A percentile compares a stretch with the other conserved stretches of the same genome.
These are phyloP conservation scores for Aporophyla nigra DNA, from an alignment of 2,888 invertebrate genomes.

Conservation along the genomic window DNA sequence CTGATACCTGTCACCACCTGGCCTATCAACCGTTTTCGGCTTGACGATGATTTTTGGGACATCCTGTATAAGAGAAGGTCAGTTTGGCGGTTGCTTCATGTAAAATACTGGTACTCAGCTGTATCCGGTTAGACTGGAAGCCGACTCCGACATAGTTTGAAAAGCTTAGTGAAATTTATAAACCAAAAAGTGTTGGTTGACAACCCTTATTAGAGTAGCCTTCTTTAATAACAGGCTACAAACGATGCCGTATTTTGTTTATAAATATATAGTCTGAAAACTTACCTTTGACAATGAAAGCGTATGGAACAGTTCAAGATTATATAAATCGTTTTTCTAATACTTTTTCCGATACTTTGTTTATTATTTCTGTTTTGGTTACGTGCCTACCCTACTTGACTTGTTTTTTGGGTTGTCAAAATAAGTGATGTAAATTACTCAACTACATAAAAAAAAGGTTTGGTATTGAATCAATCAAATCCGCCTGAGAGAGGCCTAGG, in stretches of 20 bases:
- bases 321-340: not conserved
- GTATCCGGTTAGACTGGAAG: too few relatives aligned
- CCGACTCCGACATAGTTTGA: too few relatives aligned
- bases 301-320: conserved; percentile 11
- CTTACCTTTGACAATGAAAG: conserved; percentile 8
- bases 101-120: too few relatives aligned
- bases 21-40: too few relatives aligned
- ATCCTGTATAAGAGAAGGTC: too few relatives aligned
- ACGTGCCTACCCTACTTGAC: not conserved
- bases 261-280: not conserved
- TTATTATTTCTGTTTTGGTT: not conserved
- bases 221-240: conserved; percentile 10
- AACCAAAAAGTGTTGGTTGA: not conserved
- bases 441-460: not conserved
- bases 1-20: too few relatives aligned
- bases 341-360: not conserved
- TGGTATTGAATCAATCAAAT: too few relatives aligned
- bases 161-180: too few relatives aligned
- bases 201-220: conserved; percentile 23
- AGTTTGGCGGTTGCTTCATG: too few relatives aligned
- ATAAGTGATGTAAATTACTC: not conserved
- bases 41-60: too few relatives aligned
- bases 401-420: not conserved
- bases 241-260: conserved; percentile 16
- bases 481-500: too few relatives aligned